phyloP scores from a whole-genome alignment of 2,888 invertebrate genomes.

The Trimorus sp. region DNA sequence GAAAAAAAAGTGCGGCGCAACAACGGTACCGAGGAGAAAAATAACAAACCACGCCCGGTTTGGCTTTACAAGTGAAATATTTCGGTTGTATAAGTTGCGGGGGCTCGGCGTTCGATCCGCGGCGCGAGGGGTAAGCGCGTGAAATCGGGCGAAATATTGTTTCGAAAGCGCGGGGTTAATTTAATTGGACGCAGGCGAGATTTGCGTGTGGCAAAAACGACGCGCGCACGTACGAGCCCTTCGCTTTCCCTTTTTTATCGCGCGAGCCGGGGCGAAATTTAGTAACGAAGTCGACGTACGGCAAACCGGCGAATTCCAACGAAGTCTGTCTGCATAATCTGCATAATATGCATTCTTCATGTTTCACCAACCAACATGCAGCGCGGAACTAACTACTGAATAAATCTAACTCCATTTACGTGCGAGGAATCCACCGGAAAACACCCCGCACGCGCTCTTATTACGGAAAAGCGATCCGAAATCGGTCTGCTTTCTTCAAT shows the following conservation, averaged over 20 bases:
- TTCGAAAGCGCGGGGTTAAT: constrained; percentile 37
- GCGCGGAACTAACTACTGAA: constrained; percentile 43
- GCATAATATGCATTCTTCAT: constrained; percentile 63
- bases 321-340: constrained; percentile 57
- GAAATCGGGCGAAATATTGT: constrained; percentile 32
- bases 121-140: constrained; percentile 7
- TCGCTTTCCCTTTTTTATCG: constrained; percentile 6
- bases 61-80: constrained; percentile 46
- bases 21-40: constrained; percentile 38
- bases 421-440: constrained; percentile 49
- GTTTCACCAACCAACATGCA: constrained; percentile 51
- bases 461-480: constrained; percentile 34
- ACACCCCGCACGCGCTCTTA: constrained; percentile 20
- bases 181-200: constrained; percentile 25
- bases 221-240: background rate
- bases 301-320: constrained; percentile 36
- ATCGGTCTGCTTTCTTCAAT: constrained; percentile 41
- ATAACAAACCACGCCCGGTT: constrained; percentile 13
- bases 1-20: constrained; percentile 34
- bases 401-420: constrained; percentile 59
- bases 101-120: constrained; percentile 23
- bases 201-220: background rate
- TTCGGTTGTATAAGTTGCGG: constrained; percentile 36
- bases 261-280: constrained; percentile 26
- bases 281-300: constrained; percentile 38